Conservation (phyloP, 92 coral and sea anemone species). For the Hydrozoanthus gracilis region DNA sequence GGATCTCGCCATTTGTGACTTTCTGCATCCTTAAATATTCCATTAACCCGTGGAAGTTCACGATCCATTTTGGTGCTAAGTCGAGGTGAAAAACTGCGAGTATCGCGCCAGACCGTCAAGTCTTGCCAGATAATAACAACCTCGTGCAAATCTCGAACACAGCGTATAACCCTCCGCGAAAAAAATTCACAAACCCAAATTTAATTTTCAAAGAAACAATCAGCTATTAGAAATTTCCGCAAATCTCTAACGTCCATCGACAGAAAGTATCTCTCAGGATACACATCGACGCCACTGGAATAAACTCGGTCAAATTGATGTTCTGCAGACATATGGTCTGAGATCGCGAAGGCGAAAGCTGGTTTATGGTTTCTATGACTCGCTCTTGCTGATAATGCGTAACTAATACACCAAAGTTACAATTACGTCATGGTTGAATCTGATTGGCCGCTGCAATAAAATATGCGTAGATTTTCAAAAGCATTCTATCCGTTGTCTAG, state of each 20-base stretch:
- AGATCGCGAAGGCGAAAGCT: slow-evolving; percentile 23
- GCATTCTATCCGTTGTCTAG: slow-evolving; percentile 40
- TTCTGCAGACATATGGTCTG: slow-evolving; percentile 32
- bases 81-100: background rate
- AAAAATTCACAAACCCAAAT: background rate
- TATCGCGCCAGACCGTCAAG: slow-evolving; percentile 8
- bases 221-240: background rate
- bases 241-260: slow-evolving; percentile 9
- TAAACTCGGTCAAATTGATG: slow-evolving; percentile 10
- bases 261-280: background rate
- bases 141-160: slow-evolving; percentile 18
- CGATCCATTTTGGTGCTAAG: slow-evolving; percentile 24
- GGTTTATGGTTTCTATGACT: slow-evolving; percentile 42
- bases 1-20: slow-evolving; percentile 80
- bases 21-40: slow-evolving; percentile 35
- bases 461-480: slow-evolving; percentile 21
- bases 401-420: slow-evolving; percentile 82
- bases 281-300: slow-evolving; percentile 7
- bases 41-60: slow-evolving; percentile 38
- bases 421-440: slow-evolving; percentile 70
- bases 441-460: slow-evolving; percentile 57
- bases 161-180: slow-evolving; percentile 1
- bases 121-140: background rate
- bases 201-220: background rate
- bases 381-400: slow-evolving; percentile 57